phyloP scores from a whole-genome alignment of 2,888 invertebrate species.

The Macaria notata region DNA sequence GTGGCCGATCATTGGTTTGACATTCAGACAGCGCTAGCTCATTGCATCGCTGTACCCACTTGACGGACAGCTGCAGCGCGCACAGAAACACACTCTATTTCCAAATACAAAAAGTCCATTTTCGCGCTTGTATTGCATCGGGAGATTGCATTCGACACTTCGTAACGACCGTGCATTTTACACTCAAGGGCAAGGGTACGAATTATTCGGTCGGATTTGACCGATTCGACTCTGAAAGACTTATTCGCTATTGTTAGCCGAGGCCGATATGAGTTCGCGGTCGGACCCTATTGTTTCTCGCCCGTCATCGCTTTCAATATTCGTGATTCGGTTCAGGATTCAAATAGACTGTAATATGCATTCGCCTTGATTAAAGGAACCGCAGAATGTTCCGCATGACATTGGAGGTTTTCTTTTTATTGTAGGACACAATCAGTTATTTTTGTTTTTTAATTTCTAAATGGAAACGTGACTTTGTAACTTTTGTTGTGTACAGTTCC shows the following conservation, averaged over 20 bases:
- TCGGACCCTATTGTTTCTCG: slow-evolving; percentile 54
- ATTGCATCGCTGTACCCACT: slow-evolving; percentile 61
- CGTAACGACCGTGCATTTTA: slow-evolving; percentile 70
- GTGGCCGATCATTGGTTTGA: slow-evolving; percentile 79
- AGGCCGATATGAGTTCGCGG: slow-evolving; percentile 49
- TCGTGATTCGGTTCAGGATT: slow-evolving; percentile 37
- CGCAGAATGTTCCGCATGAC: slow-evolving; percentile 43
- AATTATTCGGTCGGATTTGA: slow-evolving; percentile 62
- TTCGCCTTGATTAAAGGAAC: slow-evolving; percentile 52
- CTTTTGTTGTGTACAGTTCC: slow-evolving; percentile 2
- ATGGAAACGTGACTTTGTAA: slow-evolving; percentile 29
- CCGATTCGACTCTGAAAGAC: slow-evolving; percentile 55
- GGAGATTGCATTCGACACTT: slow-evolving; percentile 60
- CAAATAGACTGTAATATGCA: slow-evolving; percentile 41
- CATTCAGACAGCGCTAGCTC: slow-evolving; percentile 78
- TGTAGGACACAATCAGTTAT: slow-evolving; percentile 32
- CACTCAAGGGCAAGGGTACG: slow-evolving; percentile 75
- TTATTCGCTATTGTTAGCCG: slow-evolving; percentile 47
- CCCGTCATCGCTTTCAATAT: slow-evolving; percentile 45
- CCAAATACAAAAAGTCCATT: slow-evolving; percentile 33
- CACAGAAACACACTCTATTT: slow-evolving; percentile 43
- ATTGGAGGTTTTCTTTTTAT: slow-evolving; percentile 42
- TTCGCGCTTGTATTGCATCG: slow-evolving; percentile 25
- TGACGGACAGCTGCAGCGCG: slow-evolving; percentile 47
- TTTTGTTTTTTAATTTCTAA: slow-evolving; percentile 29